Base-by-base conservation (phyloP, 2,888 invertebrate genomes). In the Himalopsyche kuldschensis region DNA sequence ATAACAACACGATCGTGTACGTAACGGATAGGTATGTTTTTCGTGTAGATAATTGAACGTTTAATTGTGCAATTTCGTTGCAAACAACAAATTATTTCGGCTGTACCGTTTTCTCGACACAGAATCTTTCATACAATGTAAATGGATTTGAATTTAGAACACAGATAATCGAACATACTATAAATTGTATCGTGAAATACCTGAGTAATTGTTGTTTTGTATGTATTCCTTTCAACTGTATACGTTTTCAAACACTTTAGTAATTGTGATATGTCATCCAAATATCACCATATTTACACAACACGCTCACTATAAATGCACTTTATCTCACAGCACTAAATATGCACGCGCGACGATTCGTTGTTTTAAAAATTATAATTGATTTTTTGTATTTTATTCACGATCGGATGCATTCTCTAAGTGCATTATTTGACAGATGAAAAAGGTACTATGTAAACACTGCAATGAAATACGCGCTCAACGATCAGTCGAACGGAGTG, bases 401-500 rank as follows among this genome's bases (percentile, higher is more conserved):
- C 55, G 55, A 55, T 55, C 24, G 20, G 55, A 55, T 55, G 10
- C 55, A 55, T 55, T 55, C 55, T n/a, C 0, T 55, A n/a, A 20
- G 20, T 55, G 55, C 55, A 55, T 55, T 55, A 55, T 55, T 55
- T 55, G 55, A 55, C 55, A 55, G 55, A 55, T 55, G 55, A 55
- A 55, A 8, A 55, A 55, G 55, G 55, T 55, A 55, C 55, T 55
- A 20, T 24, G 55, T 55, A 55, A 55, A 55, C 55, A 55, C 24
- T 75, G 75, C 31, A n/a, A 31, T 32, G 32, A 31, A 75, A 77
- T 81, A 81, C 81, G 75, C 46, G 75, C 78, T 69, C 35, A 17
- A 55, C 55, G 10, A 27, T 63, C 78, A 20, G 24, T 20, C 81
- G 81, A 35, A 78, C 78, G 69, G 30, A 27, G 46, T 83, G 83